phyloP scores from a whole-genome alignment of 2,797 vertebrate genomes.

The Denticeps clupeoides region DNA sequence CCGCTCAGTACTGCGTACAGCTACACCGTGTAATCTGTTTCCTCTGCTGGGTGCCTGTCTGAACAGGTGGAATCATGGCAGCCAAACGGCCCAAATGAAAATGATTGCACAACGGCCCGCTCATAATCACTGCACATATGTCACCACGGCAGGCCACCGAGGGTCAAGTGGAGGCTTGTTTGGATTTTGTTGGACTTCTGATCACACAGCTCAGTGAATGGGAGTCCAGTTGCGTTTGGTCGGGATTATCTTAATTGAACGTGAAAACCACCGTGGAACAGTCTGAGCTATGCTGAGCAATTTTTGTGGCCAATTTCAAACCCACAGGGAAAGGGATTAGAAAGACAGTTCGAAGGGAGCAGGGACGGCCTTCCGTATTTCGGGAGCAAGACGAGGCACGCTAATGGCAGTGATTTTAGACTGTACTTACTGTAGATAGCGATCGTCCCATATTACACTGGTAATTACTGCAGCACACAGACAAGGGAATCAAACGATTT shows the following conservation, averaged over 20 bases:
- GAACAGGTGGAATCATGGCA: slow-evolving; percentile 31
- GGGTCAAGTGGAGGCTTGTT: slow-evolving; percentile 19
- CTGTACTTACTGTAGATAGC: neutral
- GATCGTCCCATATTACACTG: neutral
- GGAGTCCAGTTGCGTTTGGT: neutral
- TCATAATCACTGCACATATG: slow-evolving; percentile 34
- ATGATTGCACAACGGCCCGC: slow-evolving; percentile 28
- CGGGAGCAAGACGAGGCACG: neutral
- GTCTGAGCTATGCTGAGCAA: too few relatives aligned
- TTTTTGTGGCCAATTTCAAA: too few relatives aligned
- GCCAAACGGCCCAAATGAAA: slow-evolving; percentile 30
- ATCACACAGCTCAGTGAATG: neutral
- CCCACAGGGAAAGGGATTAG: too few relatives aligned
- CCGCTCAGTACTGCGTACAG: slow-evolving; percentile 13
- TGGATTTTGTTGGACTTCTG: slow-evolving; percentile 4
- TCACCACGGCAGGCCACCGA: slow-evolving; percentile 27
- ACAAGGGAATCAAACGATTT: neutral
- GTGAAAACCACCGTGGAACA: too few relatives aligned
- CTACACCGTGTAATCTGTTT: slow-evolving; percentile 33
- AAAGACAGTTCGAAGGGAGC: too few relatives aligned
- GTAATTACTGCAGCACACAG: neutral
- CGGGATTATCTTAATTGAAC: neutral
- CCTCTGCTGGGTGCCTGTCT: slow-evolving; percentile 36
- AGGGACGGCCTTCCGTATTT: too few relatives aligned
- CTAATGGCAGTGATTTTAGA: neutral